A percentile compares a stretch with the other conserved stretches of the same genome.
phyloP scores from a whole-genome alignment of 2,888 invertebrate genomes.

The Adelognathus sp. region DNA sequence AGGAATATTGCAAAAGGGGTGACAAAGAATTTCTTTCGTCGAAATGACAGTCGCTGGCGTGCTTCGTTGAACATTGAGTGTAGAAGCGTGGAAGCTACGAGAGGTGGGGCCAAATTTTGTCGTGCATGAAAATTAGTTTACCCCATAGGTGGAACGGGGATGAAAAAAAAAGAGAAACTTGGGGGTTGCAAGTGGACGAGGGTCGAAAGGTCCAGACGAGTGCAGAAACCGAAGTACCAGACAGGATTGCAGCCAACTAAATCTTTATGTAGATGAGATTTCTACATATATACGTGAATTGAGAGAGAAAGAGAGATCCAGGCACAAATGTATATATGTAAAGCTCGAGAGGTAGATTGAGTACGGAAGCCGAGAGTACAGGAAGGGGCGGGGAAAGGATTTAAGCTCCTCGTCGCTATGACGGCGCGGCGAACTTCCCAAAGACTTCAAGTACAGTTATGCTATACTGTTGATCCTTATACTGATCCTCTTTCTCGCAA shows the following conservation, averaged over 20 bases:
- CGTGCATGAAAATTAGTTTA: slow-evolving; percentile 26
- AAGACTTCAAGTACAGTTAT: slow-evolving; percentile 11
- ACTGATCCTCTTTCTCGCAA: slow-evolving; percentile 6
- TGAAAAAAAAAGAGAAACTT: not conserved
- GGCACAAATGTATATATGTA: slow-evolving; percentile 14
- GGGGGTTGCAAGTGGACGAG: not conserved
- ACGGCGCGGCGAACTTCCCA: slow-evolving; percentile 2
- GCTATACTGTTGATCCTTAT: not conserved
- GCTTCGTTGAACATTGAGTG: not conserved
- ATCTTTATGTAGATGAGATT: slow-evolving; percentile 43
- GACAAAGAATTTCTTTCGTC: not conserved
- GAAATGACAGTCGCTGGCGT: not conserved
- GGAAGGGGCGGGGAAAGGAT: not conserved
- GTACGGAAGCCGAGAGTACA: slow-evolving; percentile 35
- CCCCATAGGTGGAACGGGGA: not conserved
- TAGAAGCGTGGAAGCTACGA: not conserved
- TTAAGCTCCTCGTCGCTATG: slow-evolving; percentile 35
- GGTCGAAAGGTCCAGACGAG: slow-evolving; percentile 28
- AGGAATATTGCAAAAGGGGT: not conserved
- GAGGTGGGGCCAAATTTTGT: not conserved
- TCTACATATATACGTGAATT: slow-evolving; percentile 7
- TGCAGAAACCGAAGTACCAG: slow-evolving; percentile 28
- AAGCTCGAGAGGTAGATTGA: slow-evolving; percentile 43
- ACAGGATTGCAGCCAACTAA: slow-evolving; percentile 37
- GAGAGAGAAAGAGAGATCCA: slow-evolving; percentile 28